Conservation (phyloP, 2,888 invertebrate genomes). For the Sturmia bella region DNA sequence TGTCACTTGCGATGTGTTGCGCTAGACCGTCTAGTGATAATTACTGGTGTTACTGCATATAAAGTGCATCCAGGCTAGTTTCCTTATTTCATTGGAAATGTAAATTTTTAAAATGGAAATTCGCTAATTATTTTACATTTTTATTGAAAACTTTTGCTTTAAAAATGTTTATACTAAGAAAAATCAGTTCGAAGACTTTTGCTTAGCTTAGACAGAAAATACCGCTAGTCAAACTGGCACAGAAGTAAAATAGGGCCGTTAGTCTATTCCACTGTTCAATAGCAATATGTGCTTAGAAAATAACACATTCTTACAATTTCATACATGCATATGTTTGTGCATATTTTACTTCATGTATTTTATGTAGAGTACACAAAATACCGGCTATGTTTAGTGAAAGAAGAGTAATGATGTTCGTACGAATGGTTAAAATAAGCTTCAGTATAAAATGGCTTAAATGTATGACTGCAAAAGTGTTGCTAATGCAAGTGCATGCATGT, state of each 20-base stretch:
- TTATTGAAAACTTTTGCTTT: no score
- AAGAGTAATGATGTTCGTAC: conserved; percentile 65
- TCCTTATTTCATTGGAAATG: no score
- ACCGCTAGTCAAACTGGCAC: no score
- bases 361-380: conserved; percentile 61
- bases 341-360: conserved; percentile 37
- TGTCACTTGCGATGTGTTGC: no score
- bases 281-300: neutral
- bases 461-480: conserved; percentile 16
- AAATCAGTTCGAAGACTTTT: no score
- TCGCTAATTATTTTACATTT: no score
- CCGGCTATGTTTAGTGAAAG: conserved; percentile 64
- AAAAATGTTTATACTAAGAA: no score
- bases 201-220: no score
- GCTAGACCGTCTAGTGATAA: no score
- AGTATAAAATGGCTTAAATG: conserved; percentile 32
- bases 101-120: no score
- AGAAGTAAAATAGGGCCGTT: neutral
- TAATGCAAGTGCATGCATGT: neutral
- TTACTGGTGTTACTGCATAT: no score
- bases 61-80: no score
- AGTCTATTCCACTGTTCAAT: neutral
- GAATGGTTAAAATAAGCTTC: conserved; percentile 62
- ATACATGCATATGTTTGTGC: neutral
- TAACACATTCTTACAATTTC: neutral